phyloP scores from a whole-genome alignment of 37 sponge, comb jelly and placozoan species.

The Halichondria panicea region DNA sequence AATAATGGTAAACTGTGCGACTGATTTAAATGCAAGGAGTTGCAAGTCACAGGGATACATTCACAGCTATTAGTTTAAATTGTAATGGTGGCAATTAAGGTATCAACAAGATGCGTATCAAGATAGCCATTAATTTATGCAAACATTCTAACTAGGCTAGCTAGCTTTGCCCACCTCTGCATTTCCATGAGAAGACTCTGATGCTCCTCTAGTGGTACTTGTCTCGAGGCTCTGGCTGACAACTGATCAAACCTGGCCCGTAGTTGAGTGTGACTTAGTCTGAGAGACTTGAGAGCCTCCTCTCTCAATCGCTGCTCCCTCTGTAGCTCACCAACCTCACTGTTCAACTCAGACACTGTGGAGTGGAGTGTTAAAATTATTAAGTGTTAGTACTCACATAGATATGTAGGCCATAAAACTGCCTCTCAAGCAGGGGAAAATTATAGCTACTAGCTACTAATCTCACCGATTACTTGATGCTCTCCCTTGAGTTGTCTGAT shows the following conservation, averaged over 20 bases:
- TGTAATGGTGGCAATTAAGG: too few species aligned
- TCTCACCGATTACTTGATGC: conserved; percentile 17
- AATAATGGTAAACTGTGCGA: not conserved
- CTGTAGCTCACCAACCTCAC: conserved; percentile 5
- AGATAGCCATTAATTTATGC: too few species aligned
- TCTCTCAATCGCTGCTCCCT: conserved; percentile 16
- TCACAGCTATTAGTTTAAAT: too few species aligned
- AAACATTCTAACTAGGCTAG: too few species aligned
- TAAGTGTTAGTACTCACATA: not conserved
- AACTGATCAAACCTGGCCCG: conserved; percentile 20
- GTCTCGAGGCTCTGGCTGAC: not conserved
- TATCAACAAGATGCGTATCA: too few species aligned
- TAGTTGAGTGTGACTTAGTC: conserved; percentile 22
- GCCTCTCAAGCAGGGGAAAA: not conserved
- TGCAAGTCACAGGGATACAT: too few species aligned
- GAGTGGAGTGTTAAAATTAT: not conserved
- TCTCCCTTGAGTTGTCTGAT: conserved; percentile 13
- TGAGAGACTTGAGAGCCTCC: conserved; percentile 1
- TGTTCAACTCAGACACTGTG: conserved; percentile 28
- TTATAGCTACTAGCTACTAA: not conserved
- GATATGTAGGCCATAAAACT: not conserved
- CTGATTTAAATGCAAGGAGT: not conserved
- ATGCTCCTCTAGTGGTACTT: conserved; percentile 43
- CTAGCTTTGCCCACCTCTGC: conserved; percentile 42
- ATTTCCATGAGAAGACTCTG: conserved; percentile 25